Conservation (phyloP, 2,797 vertebrate genomes). For the Sebastes kiyomatsui region DNA sequence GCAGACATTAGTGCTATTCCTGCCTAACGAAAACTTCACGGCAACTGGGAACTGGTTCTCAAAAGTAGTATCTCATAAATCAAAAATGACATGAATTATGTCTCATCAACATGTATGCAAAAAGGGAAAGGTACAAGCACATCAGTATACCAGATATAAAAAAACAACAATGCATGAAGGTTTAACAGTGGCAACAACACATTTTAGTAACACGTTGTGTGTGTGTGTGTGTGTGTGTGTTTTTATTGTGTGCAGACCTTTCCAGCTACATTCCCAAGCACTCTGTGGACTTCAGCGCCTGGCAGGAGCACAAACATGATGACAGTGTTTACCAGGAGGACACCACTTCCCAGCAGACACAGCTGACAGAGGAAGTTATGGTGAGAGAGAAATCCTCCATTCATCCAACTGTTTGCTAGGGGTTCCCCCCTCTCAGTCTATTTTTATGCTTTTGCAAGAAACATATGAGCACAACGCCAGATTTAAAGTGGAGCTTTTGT, state of each 20-base stretch:
- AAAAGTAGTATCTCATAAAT: not conserved
- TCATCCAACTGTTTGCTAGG: not conserved
- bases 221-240: not conserved
- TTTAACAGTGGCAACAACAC: not conserved
- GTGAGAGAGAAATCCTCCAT: slow-evolving; percentile 74
- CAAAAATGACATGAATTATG: not conserved
- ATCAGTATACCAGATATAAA: not conserved
- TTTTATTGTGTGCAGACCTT: slow-evolving; percentile 81
- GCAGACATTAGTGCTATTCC: not conserved
- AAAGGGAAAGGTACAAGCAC: not conserved
- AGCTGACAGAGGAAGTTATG: slow-evolving; percentile 85
- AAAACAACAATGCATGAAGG: not conserved
- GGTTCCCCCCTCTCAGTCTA: too few species aligned
- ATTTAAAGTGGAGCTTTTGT: too few species aligned
- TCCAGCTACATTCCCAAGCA: slow-evolving; percentile 94
- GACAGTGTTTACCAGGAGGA: slow-evolving; percentile 63
- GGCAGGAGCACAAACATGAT: slow-evolving; percentile 90
- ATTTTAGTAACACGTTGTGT: not conserved
- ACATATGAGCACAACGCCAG: too few species aligned
- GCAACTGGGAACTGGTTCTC: too few species aligned
- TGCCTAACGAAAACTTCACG: not conserved
- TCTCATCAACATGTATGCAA: not conserved
- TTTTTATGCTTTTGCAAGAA: too few species aligned
- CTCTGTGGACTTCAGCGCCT: slow-evolving; percentile 88
- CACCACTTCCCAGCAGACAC: slow-evolving; percentile 56